A percentile compares a stretch with the other conserved stretches of the same genome.
phyloP scores from a whole-genome alignment of 2,113 vertebrate genomes.

The Crotalus tigris region DNA sequence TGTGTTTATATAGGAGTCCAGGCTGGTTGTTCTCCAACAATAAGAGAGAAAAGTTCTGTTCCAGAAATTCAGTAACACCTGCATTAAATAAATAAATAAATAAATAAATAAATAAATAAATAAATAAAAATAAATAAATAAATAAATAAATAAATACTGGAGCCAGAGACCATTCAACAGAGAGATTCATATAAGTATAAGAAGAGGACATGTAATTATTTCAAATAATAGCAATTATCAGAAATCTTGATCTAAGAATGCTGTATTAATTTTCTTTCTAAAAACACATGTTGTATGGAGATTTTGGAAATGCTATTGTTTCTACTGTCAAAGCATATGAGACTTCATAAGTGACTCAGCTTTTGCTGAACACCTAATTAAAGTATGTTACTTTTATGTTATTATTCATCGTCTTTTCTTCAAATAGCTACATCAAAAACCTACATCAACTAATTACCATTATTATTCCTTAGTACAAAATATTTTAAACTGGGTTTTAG shows the following conservation, averaged over 20 bases:
- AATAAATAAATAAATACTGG: neutral
- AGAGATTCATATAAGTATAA: neutral
- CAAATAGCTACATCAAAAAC: constrained; percentile 2
- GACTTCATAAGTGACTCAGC: constrained; percentile 24
- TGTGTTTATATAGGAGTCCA: neutral
- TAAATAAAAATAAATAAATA: neutral
- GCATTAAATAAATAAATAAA: too few relatives aligned
- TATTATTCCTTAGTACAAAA: neutral
- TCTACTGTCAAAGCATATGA: constrained; percentile 3
- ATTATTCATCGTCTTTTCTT: neutral
- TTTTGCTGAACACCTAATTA: constrained; percentile 33
- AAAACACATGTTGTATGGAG: constrained; percentile 3
- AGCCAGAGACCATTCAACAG: neutral
- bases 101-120: too few relatives aligned
- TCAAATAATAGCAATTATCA: neutral
- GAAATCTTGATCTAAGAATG: constrained; percentile 6
- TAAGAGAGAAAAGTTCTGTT: neutral
- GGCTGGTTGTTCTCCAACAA: neutral
- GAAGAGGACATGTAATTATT: neutral
- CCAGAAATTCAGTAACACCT: neutral
- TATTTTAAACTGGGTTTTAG: neutral
- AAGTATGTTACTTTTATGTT: constrained; percentile 28
- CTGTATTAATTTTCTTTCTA: neutral
- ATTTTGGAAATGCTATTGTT: neutral
- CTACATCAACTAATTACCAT: constrained; percentile 1